Conservation (phyloP, 2,797 vertebrate genomes). For the Sciurus vulgaris region DNA sequence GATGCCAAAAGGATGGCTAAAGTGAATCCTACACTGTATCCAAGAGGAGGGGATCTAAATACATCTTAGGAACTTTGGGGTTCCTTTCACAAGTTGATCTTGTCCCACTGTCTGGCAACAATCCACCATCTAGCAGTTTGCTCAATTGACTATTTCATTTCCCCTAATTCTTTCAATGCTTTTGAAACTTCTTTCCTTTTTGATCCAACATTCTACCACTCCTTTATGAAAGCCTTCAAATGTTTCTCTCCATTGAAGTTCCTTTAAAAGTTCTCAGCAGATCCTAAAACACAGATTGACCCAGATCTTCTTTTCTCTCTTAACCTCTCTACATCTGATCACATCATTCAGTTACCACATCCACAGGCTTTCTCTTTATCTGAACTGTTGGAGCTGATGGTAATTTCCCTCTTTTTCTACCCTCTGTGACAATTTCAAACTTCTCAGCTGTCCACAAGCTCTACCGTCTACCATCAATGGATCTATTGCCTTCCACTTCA, state of each 20-base stretch:
- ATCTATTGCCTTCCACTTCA: not conserved
- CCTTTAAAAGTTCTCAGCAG: not conserved
- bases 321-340: fast-evolving
- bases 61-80: not conserved
- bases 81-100: not conserved
- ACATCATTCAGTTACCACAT: not conserved
- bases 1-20: not conserved
- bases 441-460: not conserved
- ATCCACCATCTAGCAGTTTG: not conserved
- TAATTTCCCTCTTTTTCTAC: not conserved
- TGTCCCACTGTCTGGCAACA: not conserved
- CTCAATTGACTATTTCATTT: not conserved
- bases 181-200: not conserved
- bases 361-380: not conserved
- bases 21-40: not conserved
- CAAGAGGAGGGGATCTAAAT: not conserved
- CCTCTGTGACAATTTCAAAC: not conserved
- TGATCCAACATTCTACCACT: not conserved
- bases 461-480: not conserved
- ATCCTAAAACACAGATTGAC: not conserved
- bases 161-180: not conserved
- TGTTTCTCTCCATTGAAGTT: not conserved
- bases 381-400: not conserved
- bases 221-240: not conserved
- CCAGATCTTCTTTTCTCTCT: not conserved